Base-by-base conservation (phyloP, 2,888 invertebrate genomes). In the Lithodes maja region DNA sequence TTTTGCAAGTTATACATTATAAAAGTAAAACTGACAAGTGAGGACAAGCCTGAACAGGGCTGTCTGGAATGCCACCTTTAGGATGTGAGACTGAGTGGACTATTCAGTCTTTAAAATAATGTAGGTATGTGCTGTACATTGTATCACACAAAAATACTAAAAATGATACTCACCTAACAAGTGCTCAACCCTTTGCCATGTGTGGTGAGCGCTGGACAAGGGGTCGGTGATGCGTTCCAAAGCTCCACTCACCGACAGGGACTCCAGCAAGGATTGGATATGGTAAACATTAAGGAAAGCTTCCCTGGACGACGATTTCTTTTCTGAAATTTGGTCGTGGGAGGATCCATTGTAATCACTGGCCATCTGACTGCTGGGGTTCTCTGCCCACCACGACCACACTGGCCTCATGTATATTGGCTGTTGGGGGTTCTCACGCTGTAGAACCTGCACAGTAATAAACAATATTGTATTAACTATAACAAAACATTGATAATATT, bases 331-430 rank as follows among this genome's bases (percentile, higher is more conserved):
- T n/a, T 33, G 12, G 1, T 82, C 74, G 3, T 82, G 83, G 1
- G 69, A 7, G 7, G 85, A 49, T 82, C 89, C 89, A 74, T 89
- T 89, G 52, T 81, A 79, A 17, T 85, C 52, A 61, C 53, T 81
- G 0, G 17, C 61, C 15, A 80, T 15, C 12, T 54, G 55, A 54
- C 49, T 54, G 3, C 61, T 17, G 12, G 71, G 71, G 17, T 33
- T 69, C n/a, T 85, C 89, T 12, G 77, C 75, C 89, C 89, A 89
- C 89, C 89, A 89, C 2, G 85, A 77, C 89, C 89, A 89, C 17
- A 86, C 82, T 1, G 89, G 85, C 17, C 86, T 69, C 54, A 89
- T 17, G 79, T 83, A 86, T 12, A 89, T 79, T n/a, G 85, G 89
- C 33, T 89, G 83, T 15, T 89, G 85, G 9, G 89, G 89, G 54